Base-by-base conservation (phyloP, 2,888 invertebrate species). In the Monopis laevigella region DNA sequence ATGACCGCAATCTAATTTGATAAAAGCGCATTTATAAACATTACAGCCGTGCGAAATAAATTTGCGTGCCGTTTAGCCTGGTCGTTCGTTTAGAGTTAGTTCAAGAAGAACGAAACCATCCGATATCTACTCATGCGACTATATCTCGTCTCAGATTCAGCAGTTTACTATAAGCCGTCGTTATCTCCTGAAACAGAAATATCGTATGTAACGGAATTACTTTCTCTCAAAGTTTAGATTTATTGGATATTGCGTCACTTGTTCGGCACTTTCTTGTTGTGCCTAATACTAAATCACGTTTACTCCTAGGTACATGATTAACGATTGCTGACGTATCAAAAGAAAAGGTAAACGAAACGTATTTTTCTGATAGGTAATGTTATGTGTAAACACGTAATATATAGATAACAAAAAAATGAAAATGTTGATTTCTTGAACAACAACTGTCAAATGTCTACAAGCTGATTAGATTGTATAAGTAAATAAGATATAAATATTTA, bases 191-290 rank as follows among this genome's bases (percentile, higher is more conserved):
- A 59, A 63, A 66, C 62, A 63, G 59, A 61, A 58, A 68, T 59
- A 69, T 69, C 64, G 57, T 68, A 66, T 59, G 69, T 63, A 62
- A 65, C 64, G 65, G 59, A 66, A 72, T 73, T 72, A 74, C 72
- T 72, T 73, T 68, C 67, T 66, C 67, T 57, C 62, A 62, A 73
- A 74, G 65, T 73, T 73, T 64, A 68, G 73, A 75, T 78, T 78
- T 77, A 78, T 77, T 68, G 69, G 60, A 58, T 59, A 65, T 65
- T 65, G 65, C 63, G 66, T 66, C 66, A 68, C 62, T 66, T 49
- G 56, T 59, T 69, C 63, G 58, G 60, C 59, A 64, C 60, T 60
- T 62, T 66, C 61, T 65, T 65, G 63, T 68, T 69, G 68, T 66
- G 65, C 65, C 65, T 65, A 64, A 62, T 65, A 68, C 61, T 74